These are phyloP conservation scores for Microctonus hyperodae DNA, from an alignment of 2,888 invertebrate genomes.

Conservation along the genomic window DNA sequence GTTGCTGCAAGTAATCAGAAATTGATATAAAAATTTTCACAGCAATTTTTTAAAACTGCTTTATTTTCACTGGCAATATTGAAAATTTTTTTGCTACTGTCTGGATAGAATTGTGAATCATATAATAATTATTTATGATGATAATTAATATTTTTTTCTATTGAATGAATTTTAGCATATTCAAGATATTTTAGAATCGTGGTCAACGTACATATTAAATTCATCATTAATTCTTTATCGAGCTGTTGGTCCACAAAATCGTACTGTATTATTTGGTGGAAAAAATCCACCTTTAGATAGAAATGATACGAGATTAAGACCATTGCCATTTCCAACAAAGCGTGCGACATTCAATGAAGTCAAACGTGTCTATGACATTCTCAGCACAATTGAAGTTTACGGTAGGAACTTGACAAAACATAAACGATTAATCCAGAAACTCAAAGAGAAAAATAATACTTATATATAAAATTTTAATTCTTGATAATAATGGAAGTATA, in stretches of 20 bases:
- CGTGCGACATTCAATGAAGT: constrained; percentile 84
- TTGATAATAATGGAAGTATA: background rate
- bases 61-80: background rate
- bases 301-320: constrained; percentile 70
- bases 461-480: background rate
- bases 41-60: no score
- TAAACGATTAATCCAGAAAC: constrained; percentile 9
- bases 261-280: constrained; percentile 77
- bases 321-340: constrained; percentile 82
- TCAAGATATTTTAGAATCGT: constrained; percentile 73
- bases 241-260: constrained; percentile 77
- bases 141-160: background rate
- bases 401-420: constrained; percentile 63
- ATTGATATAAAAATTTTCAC: background rate
- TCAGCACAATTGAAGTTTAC: constrained; percentile 73
- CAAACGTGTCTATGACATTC: constrained; percentile 74
- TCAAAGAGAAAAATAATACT: background rate
- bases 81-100: background rate
- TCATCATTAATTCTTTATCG: constrained; percentile 80
- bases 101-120: background rate
- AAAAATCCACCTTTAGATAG: constrained; percentile 73
- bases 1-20: constrained; percentile 70
- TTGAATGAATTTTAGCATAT: constrained; percentile 71
- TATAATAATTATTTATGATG: constrained; percentile 2
- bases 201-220: constrained; percentile 72